Conservation (phyloP, 2,113 vertebrate species). For the Eupsittula cactorum region DNA sequence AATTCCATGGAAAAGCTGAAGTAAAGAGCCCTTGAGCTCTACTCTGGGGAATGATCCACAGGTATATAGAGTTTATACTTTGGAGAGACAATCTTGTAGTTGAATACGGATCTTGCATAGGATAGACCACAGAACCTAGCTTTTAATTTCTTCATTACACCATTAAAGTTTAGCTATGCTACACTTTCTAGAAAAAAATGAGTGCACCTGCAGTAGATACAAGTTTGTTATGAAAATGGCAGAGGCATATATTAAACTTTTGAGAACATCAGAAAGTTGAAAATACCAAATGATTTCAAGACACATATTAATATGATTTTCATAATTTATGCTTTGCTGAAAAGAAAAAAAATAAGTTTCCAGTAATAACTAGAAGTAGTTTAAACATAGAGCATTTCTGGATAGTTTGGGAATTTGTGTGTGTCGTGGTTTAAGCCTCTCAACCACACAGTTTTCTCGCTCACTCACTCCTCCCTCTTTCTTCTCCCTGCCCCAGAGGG, state of each 20-base stretch:
- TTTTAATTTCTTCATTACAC: background rate
- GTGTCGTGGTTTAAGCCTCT: no score
- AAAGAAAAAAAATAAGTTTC: background rate
- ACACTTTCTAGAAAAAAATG: background rate
- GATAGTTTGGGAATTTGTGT: no score
- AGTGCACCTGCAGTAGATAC: background rate
- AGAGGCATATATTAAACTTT: background rate
- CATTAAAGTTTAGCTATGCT: background rate
- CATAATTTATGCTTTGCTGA: background rate
- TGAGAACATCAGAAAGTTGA: background rate
- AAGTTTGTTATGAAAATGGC: background rate
- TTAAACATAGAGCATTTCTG: background rate
- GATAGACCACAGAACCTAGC: background rate
- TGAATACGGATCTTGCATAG: background rate
- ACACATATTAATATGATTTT: background rate
- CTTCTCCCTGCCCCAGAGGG: no score
- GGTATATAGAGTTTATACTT: background rate
- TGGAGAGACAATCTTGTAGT: background rate
- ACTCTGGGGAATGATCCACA: background rate
- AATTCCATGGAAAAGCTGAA: background rate
- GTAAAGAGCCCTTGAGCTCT: background rate
- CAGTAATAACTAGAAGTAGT: background rate
- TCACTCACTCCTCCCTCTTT: no score
- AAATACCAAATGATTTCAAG: background rate
- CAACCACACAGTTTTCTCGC: no score